Evolutionary conservation across 2,888 invertebrate genomes (phyloP), one percentile per base, ranked within the genome.

Genomic region (Odiellus spinosus): DNA sequence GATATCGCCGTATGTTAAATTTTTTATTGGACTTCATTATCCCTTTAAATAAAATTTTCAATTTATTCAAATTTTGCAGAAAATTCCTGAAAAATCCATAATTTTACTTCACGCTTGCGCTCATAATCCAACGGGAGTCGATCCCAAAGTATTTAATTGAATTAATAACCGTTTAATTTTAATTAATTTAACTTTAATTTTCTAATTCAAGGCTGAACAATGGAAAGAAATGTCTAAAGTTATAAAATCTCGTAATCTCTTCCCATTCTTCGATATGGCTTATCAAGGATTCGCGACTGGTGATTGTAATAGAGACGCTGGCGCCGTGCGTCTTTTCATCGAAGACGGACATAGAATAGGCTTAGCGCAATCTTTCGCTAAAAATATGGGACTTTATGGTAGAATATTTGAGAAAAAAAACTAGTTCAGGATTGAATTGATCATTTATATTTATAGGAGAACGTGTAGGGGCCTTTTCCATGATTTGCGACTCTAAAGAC

Each of bases 211-310:
- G 55, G 52, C 56, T 10, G 54, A 55, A 34, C 56, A 59, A 48
- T 98, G 96, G 96, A 71, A 76, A 47, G 81, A 88, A 67, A 71
- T 96, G 2, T 87, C 88, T 1, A 64, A 76, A 57, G 67, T 88
- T 4, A 76, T 93, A 51, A 90, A 69, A 61, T 59, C 62, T 49
- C 61, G 65, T 59, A 79, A 87, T 46, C 66, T 95, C 17, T 82
- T 82, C 63, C 85, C 91, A 21, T 96, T 80, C 73, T 90, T 96
- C 65, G 96, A 98, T 68, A 90, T 95, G 91, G 96, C 96, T 33
- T 96, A 96, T 71, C 96, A 96, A 71, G 91, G 90, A 34, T 91
- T 91, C 68, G 90, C 90, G 5, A 83, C 68, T 66, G 79, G 96
- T 45, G 77, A 81, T 64, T 78, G 84, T 4, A 78, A 80, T 62